These are phyloP conservation scores for Xenopus petersii DNA, from an alignment of 2,797 vertebrate genomes.

Conservation along the genomic window DNA sequence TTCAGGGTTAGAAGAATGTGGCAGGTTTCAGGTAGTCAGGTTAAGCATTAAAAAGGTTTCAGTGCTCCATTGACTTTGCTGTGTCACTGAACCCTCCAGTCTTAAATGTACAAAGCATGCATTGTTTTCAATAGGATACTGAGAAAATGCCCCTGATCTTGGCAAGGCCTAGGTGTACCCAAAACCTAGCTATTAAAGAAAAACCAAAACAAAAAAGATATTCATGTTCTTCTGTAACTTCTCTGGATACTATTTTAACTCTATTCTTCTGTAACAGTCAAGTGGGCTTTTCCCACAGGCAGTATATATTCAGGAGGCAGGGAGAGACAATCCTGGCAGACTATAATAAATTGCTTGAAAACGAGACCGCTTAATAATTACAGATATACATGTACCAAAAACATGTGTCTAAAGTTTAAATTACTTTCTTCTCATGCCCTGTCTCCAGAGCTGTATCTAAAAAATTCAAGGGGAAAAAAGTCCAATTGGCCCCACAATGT, in stretches of 20 bases:
- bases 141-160: constrained; percentile 66
- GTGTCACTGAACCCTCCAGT: constrained; percentile 63
- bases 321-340: no score
- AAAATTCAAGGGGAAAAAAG: no score
- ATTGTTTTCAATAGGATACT: constrained; percentile 62
- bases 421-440: no score
- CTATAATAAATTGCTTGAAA: no score
- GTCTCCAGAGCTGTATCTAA: no score
- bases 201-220: constrained; percentile 58
- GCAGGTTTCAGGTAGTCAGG: constrained; percentile 41
- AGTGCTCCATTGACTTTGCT: constrained; percentile 56
- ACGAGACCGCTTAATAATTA: no score
- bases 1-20: constrained; percentile 25
- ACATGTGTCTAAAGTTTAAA: no score
- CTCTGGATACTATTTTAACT: no score
- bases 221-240: constrained; percentile 51
- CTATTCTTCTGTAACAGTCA: constrained; percentile 43
- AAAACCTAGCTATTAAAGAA: constrained; percentile 60
- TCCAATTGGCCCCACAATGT: no score
- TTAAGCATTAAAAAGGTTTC: constrained; percentile 53
- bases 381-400: no score
- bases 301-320: constrained; percentile 25
- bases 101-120: constrained; percentile 63
- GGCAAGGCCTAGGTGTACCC: constrained; percentile 63
- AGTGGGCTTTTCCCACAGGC: constrained; percentile 26